Base-by-base conservation (phyloP, 2,888 invertebrate species). In the Podotricha telesiphe region DNA sequence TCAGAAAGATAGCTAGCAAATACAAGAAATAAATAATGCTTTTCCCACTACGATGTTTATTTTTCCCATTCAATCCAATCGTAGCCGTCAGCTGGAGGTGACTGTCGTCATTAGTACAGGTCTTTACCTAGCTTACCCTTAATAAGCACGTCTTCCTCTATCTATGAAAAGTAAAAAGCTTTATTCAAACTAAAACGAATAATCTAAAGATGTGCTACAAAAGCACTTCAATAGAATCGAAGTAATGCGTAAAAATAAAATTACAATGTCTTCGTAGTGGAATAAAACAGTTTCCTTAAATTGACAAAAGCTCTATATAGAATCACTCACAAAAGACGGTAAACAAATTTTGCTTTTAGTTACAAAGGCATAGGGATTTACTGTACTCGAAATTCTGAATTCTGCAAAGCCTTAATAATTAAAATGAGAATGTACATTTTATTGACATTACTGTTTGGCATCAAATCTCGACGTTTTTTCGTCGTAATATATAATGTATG, bases 1-100 rank as follows among this genome's bases (percentile, higher is more conserved):
- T 53, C 8, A 53, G 28, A 2, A 4, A 28, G 3, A n/a, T 28
- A 28, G 28, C 28, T 28, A 28, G 28, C 28, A 10, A 28, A 28
- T 1, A 53, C 28, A 53, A 53, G 28, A n/a, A 28, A 51, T 28
- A 51, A 15, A 15, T 53, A 53, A 10, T 53, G 10, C n/a, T 53
- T 28, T 28, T 53, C 22, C 28, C 28, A 10, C 67, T 68, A 67
- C 63, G 68, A 56, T 58, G 61, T 65, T 75, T 71, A 71, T 70
- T 68, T 72, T 67, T 6, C 61, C 51, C 65, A n/a, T 65, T 47
- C 45, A 34, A 48, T 40, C 53, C 53, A 68, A 66, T 83, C 79
- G 79, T 80, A 83, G 80, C 83, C 82, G 87, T 87, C 89, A 87
- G 79, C 75, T 82, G 84, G 87, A 88, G 86, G 81, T 84, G 86